Conservation (phyloP, 2,797 vertebrate species). For the Channallabes apus region DNA sequence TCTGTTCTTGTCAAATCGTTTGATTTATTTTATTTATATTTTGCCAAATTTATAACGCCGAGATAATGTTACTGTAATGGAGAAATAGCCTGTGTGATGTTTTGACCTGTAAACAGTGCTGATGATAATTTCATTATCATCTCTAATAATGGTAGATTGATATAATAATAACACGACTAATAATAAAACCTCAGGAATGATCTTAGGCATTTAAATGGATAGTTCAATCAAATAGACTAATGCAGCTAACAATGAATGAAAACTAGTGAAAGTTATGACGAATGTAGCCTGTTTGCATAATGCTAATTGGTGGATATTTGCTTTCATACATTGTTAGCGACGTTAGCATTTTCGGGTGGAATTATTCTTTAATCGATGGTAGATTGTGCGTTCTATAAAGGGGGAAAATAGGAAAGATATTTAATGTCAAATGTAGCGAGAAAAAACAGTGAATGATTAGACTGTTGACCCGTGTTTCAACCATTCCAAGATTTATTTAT, state of each 20-base stretch:
- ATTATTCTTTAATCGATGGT: slow-evolving; percentile 11
- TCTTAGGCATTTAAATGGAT: slow-evolving; percentile 61
- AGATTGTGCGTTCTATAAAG: slow-evolving; percentile 4
- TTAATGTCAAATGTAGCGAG: slow-evolving; percentile 66
- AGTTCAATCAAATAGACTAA: slow-evolving; percentile 23
- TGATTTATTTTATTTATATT: slow-evolving; percentile 46
- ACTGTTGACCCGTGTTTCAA: slow-evolving; percentile 69
- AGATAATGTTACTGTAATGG: slow-evolving; percentile 64
- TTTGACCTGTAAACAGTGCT: slow-evolving; percentile 21
- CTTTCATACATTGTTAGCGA: slow-evolving; percentile 43
- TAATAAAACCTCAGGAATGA: slow-evolving; percentile 84
- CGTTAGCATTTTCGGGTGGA: slow-evolving; percentile 39
- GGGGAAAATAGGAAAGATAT: slow-evolving; percentile 57
- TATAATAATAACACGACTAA: slow-evolving; percentile 28
- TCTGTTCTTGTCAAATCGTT: slow-evolving; percentile 45
- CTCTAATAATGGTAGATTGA: slow-evolving; percentile 32
- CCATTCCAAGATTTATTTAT: slow-evolving; percentile 29
- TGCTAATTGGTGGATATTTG: not conserved
- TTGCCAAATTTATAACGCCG: slow-evolving; percentile 75
- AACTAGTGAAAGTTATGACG: not conserved
- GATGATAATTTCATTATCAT: slow-evolving; percentile 15
- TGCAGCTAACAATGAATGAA: not conserved
- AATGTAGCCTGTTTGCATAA: not conserved
- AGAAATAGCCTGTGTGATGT: slow-evolving; percentile 53
- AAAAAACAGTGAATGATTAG: slow-evolving; percentile 62